These are phyloP conservation scores for Dicranocentrus wangi DNA, from an alignment of 2,888 invertebrate genomes.

Conservation along the genomic window DNA sequence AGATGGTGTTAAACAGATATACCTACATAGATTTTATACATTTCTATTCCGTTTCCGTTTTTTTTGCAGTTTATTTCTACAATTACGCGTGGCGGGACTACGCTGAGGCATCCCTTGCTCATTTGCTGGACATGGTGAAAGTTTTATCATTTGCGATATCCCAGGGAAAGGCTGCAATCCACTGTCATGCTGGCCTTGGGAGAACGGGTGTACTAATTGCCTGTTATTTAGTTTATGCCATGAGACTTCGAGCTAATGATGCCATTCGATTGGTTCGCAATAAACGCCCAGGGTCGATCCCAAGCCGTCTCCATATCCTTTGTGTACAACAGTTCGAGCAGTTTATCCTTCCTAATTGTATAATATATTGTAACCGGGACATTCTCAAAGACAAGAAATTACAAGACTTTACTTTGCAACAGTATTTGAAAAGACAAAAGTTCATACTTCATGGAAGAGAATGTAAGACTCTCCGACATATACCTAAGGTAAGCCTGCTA, in stretches of 20 bases:
- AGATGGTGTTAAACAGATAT: too few species aligned
- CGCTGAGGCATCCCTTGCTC: constrained; percentile 84
- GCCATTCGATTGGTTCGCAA: constrained; percentile 86
- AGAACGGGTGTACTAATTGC: constrained; percentile 91
- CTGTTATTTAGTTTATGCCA: constrained; percentile 87
- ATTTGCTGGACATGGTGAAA: constrained; percentile 92
- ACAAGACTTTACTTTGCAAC: constrained; percentile 81
- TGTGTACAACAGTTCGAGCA: constrained; percentile 88
- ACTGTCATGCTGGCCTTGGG: constrained; percentile 91
- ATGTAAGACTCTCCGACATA: constrained; percentile 82
- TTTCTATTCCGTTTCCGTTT: too few species aligned
- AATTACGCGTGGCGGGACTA: constrained; percentile 93
- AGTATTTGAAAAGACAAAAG: constrained; percentile 83
- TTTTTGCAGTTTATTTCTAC: constrained; percentile 88
- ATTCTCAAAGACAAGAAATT: constrained; percentile 75
- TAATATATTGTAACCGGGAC: constrained; percentile 81
- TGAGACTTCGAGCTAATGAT: constrained; percentile 84
- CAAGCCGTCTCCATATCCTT: constrained; percentile 87
- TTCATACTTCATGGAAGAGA: constrained; percentile 86
- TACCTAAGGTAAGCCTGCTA: constrained; percentile 82
- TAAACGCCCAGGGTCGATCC: constrained; percentile 85
- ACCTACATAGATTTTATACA: too few species aligned
- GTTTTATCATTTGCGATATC: constrained; percentile 88
- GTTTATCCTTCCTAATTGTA: constrained; percentile 84
- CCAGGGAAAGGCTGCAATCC: constrained; percentile 84